A percentile compares a stretch with the other conserved stretches of the same genome.
phyloP scores from a whole-genome alignment of 2,888 invertebrate genomes.

The Drosophila monieri region DNA sequence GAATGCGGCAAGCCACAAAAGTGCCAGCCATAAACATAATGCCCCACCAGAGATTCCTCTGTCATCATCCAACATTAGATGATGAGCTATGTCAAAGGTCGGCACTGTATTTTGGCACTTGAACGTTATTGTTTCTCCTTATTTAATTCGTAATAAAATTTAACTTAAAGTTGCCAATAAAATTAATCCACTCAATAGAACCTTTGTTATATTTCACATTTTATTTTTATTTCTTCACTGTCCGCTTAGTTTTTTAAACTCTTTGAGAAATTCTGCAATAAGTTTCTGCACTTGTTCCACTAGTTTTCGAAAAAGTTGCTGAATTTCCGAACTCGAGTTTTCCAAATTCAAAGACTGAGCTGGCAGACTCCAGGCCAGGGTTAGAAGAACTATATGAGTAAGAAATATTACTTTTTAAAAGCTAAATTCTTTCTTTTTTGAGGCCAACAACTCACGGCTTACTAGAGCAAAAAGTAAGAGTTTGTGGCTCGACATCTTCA shows the following conservation, averaged over 20 bases:
- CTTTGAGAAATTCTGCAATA: constrained; percentile 36
- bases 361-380: constrained; percentile 14
- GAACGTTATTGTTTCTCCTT: not conserved
- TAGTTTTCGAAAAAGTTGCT: constrained; percentile 46
- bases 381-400: constrained; percentile 10
- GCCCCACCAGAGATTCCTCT: not conserved
- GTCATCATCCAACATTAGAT: constrained; percentile 1
- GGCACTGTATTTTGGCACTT: not conserved
- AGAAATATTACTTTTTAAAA: not conserved
- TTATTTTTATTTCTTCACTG: not conserved
- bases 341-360: not conserved
- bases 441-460: constrained; percentile 42
- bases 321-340: constrained; percentile 20
- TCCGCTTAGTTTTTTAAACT: not conserved
- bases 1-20: constrained; percentile 4
- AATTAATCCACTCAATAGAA: not conserved
- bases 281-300: constrained; percentile 45
- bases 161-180: not conserved
- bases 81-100: not conserved
- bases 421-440: not conserved
- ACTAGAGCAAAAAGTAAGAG: constrained; percentile 25
- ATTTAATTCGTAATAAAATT: not conserved
- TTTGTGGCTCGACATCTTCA: constrained; percentile 12
- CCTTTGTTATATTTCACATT: not conserved
- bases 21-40: not conserved